phyloP scores from a whole-genome alignment of 2,888 invertebrate genomes.

The Platerodrilus igneus region DNA sequence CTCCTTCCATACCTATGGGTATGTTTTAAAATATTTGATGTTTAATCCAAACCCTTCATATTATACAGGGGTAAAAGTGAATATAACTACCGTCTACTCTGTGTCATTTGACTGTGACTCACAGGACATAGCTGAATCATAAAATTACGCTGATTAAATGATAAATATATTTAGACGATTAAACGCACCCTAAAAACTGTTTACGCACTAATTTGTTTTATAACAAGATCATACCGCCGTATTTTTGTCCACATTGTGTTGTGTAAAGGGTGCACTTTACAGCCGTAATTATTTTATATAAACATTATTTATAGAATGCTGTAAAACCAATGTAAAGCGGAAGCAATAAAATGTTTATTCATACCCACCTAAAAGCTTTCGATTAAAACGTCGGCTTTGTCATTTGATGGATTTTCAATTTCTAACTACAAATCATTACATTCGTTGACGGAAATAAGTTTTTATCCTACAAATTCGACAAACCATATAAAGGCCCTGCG shows the following conservation, averaged over 20 bases:
- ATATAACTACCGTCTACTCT: conserved; percentile 13
- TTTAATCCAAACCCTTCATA: conserved; percentile 15
- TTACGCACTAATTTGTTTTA: conserved; percentile 2
- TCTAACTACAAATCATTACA: not conserved
- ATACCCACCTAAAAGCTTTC: conserved; percentile 6
- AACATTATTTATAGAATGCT: conserved; percentile 20
- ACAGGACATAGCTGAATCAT: conserved; percentile 27
- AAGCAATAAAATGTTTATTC: conserved; percentile 24
- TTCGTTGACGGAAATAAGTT: conserved; percentile 6
- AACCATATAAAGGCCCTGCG: conserved; percentile 6
- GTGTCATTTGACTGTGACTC: conserved; percentile 23
- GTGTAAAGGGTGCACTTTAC: conserved; percentile 7
- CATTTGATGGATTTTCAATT: conserved; percentile 4
- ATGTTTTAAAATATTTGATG: conserved; percentile 20
- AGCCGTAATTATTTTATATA: conserved; percentile 17
- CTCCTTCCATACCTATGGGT: conserved; percentile 18
- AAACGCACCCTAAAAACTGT: conserved; percentile 2
- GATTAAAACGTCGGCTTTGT: conserved; percentile 6
- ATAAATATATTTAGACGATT: conserved; percentile 13
- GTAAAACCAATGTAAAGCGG: conserved; percentile 28
- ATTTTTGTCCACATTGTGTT: too few species aligned
- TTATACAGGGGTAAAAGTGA: conserved; percentile 13
- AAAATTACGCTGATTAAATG: conserved; percentile 19
- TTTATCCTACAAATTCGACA: conserved; percentile 8
- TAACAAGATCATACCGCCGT: conserved; percentile 2